A percentile compares a stretch with the other conserved stretches of the same genome.
phyloP scores from a whole-genome alignment of 2,888 invertebrate species.

The Saturnia japonica region DNA sequence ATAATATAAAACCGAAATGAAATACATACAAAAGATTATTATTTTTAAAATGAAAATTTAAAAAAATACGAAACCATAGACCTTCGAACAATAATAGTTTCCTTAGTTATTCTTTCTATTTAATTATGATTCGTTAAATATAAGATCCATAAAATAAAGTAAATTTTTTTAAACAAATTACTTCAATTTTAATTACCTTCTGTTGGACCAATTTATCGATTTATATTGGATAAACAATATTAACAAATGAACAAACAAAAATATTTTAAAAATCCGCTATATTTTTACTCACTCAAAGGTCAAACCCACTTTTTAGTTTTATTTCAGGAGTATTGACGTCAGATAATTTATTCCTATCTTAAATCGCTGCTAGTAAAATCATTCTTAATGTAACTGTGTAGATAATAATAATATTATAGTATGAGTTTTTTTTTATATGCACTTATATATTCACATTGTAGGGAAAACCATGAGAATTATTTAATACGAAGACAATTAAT shows the following conservation, averaged over 20 bases:
- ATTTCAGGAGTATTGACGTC: background rate
- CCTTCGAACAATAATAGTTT: background rate
- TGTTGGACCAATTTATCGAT: background rate
- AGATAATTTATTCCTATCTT: background rate
- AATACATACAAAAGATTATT: background rate
- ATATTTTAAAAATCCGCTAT: background rate
- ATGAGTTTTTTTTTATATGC: background rate
- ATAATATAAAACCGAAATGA: background rate
- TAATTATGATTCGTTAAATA: background rate
- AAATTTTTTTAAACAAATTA: background rate
- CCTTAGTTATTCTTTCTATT: background rate
- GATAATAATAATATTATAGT: background rate
- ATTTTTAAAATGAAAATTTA: background rate
- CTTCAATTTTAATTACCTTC: background rate
- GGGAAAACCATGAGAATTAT: background rate
- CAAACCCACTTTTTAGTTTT: background rate
- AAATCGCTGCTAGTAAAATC: background rate
- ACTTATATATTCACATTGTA: background rate
- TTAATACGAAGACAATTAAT: background rate
- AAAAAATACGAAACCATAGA: background rate
- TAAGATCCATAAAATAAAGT: background rate
- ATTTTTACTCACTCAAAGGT: background rate
- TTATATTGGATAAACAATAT: background rate
- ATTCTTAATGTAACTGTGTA: background rate
- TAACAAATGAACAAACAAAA: background rate